A percentile compares a stretch with the other conserved stretches of the same genome.
Evolutionary conservation across 2,888 invertebrate genomes (phyloP).

Genomic region (Tipula unca): DNA sequence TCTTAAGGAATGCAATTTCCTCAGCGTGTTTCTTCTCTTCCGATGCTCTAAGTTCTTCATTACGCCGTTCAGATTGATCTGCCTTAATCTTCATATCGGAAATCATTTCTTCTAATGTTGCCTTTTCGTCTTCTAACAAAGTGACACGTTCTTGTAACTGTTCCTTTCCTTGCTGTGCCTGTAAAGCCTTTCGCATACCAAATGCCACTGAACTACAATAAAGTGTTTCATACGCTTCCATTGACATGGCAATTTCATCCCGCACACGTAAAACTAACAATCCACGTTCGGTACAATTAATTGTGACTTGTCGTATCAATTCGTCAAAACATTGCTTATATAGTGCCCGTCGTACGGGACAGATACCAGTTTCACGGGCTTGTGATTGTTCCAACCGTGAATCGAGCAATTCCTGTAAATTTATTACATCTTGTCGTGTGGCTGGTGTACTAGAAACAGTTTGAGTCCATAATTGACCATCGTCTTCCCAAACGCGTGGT

Average conservation of each 20-base stretch:
- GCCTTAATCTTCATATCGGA: constrained; percentile 59
- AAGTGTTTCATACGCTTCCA: constrained; percentile 92
- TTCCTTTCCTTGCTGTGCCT: constrained; percentile 64
- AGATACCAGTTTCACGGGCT: constrained; percentile 93
- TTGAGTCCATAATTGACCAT: constrained; percentile 85
- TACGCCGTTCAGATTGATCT: constrained; percentile 74
- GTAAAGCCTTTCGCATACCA: constrained; percentile 95
- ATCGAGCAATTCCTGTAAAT: constrained; percentile 92
- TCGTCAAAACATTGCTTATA: constrained; percentile 95
- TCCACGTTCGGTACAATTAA: constrained; percentile 94
- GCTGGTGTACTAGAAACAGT: constrained; percentile 93
- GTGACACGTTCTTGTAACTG: constrained; percentile 68
- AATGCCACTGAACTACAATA: constrained; percentile 97
- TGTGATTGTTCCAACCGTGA: constrained; percentile 82
- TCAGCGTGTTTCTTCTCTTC: constrained; percentile 90
- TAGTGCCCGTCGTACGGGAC: constrained; percentile 84
- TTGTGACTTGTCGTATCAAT: constrained; percentile 88
- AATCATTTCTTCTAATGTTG: constrained; percentile 42
- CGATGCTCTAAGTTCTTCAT: constrained; percentile 73
- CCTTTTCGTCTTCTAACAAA: constrained; percentile 48
- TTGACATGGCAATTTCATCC: constrained; percentile 93
- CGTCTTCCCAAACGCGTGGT: constrained; percentile 92
- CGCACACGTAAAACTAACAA: constrained; percentile 83
- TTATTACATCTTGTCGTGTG: constrained; percentile 90
- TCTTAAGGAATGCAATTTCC: constrained; percentile 84